Base-by-base conservation (phyloP, 2,888 invertebrate species). In the Norana najaformis region DNA sequence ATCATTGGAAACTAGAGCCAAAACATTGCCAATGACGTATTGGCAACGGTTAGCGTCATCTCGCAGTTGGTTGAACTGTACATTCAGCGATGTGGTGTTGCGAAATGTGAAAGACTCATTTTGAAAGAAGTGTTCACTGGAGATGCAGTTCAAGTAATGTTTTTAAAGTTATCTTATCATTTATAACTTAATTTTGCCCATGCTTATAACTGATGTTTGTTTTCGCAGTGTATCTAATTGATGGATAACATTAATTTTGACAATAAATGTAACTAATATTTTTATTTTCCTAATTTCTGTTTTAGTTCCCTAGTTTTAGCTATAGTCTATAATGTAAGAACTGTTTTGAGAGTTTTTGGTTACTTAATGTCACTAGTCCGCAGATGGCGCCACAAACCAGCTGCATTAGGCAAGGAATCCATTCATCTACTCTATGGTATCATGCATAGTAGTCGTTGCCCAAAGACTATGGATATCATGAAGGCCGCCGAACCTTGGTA, bases 11-110 rank as follows among this genome's bases (percentile, higher is more conserved):
- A 47, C 69, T 69, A 69, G 69, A 69, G 69, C 30, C 23, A 69
- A 69, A 69, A n/a, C 69, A n/a, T n/a, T 69, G 69, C 69, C 69
- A 69, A 69, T 69, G 69, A 69, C 69, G 69, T 69, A n/a, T 16
- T 18, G 14, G 41, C 41, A 18, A 16, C 18, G 8, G 47, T 47
- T 47, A 18, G 47, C n/a, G 69, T 5, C 30, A 69, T 69, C n/a
- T 69, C 30, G 69, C 69, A 69, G 11, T 69, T 69, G 69, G n/a
- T 13, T 69, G 69, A 2, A n/a, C 69, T 47, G n/a, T n/a, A 47
- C 47, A 23, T 69, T 23, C n/a, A n/a, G 8, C 69, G n/a, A n/a
- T 69, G 69, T 16, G n/a, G 69, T 69, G 69, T n/a, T n/a, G 69
- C 30, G 69, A 69, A n/a, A n/a, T 8, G 11, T 16, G n/a, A 13